Evolutionary conservation across 2,888 invertebrate species (phyloP), one percentile per base, ranked within the genome.

Genomic region (Leucania comma): DNA sequence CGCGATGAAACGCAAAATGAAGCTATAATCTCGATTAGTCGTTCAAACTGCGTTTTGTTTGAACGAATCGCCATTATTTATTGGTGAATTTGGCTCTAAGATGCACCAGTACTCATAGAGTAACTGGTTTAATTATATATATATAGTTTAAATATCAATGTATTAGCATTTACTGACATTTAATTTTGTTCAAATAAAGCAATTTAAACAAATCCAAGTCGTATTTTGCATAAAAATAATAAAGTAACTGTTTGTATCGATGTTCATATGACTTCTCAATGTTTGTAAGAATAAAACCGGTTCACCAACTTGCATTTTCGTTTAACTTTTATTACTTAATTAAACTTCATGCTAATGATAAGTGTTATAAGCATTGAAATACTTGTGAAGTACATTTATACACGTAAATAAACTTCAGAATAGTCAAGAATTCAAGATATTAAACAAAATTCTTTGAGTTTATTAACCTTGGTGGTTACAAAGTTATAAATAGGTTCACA

Each of bases 241-340:
- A 67, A 63, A 48, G 20, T 17, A 38, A 26, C 32, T 0, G 10
- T 60, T 57, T 48, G 0, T 12, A 35, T 74, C 32, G 1, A 50
- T 14, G 32, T 56, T 9, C 4, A 53, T 42, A 42, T 10, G 22
- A 35, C 38, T 63, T 53, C 22, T 59, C 6, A 38, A 58, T 50
- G 17, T 35, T 62, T 60, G 54, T 46, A 26, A 51, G 22, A 50
- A 58, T 32, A 8, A 53, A 80, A 78, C 77, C 51, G 6, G 80
- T 75, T 59, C 6, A 26, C 38, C 24, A 32, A 50, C 42, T 64
- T 74, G 8, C 26, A 50, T 20, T 56, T 61, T 75, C 24, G 38
- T 72, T 56, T 59, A 62, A 50, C 50, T 69, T 20, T 68, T 64
- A 80, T 80, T 29, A 54, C 53, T 68, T 64, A 20, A 61, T 80